Evolutionary conservation across 2,797 vertebrate species (phyloP).

Genomic region (Sebastes cheni): DNA sequence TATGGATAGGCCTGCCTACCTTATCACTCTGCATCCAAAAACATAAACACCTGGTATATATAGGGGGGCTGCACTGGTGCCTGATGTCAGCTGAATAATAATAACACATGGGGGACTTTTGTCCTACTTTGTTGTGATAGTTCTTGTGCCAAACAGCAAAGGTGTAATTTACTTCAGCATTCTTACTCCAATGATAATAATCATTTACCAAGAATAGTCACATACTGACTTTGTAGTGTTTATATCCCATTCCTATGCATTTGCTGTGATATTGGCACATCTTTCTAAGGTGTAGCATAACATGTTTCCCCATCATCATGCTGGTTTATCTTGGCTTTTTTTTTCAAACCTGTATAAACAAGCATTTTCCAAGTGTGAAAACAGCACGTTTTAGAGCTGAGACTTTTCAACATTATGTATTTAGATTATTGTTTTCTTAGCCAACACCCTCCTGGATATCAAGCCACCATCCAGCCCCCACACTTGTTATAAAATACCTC

Average conservation of each 20-base stretch:
- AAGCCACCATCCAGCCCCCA: not conserved
- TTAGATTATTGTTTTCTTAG: not conserved
- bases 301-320: not conserved
- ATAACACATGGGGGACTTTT: not conserved
- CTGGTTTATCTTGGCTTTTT: not conserved
- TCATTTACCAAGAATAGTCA: not conserved
- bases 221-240: not conserved
- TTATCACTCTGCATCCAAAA: constrained; percentile 39
- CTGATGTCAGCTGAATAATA: not conserved
- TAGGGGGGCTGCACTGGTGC: not conserved
- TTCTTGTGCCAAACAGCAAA: not conserved
- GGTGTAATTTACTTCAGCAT: not conserved
- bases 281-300: not conserved
- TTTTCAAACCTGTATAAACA: not conserved
- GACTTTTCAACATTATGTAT: not conserved
- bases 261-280: not conserved
- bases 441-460: not conserved
- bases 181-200: not conserved
- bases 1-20: constrained; percentile 33
- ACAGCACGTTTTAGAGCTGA: not conserved
- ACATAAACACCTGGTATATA: constrained; percentile 39
- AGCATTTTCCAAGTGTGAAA: not conserved
- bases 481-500: not conserved
- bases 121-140: constrained; percentile 8
- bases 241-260: not conserved